Evolutionary conservation across 2,888 invertebrate species (phyloP), one percentile per base, ranked within the genome.

Genomic region (Dasypolia templi): DNA sequence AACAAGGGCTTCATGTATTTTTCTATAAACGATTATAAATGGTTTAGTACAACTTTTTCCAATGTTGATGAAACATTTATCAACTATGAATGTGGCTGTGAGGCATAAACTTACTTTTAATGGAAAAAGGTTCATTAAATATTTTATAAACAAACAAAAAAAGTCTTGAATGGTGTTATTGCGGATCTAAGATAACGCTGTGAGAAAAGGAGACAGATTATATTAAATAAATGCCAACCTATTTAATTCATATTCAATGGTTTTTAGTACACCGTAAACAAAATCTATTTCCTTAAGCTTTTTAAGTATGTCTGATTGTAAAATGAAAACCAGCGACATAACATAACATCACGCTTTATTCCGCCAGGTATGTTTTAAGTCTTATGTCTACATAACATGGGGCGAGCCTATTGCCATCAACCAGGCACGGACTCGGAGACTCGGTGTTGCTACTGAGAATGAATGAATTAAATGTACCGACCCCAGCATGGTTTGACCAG

Each of bases 91-190:
- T 42, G 17, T 69, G 35, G 2, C 6, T 78, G 7, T 22, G 26
- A 32, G 17, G 5, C 51, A 67, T 32, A 22, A 35, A 29, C 6
- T 46, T 22, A 22, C 11, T 58, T 44, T 19, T 58, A 56, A 26
- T 46, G 51, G 72, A 66, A 79, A 22, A 53, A 42, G 63, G 51
- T 46, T 56, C 7, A 78, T 44, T 19, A 49, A 71, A 55, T 55
- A 29, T 29, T n/a, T n/a, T 11, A n/a, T 17, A 22, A 9, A 2
- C 11, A 35, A 39, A 63, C 19, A 39, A 70, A 64, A 22, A 56
- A 58, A 59, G 22, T 59, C 39, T 35, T 35, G n/a, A 65, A 61
- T 70, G 9, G n/a, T 65, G 65, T 67, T 26, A 53, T 39, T 76
- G 12, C 22, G 1, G 17, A 59, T 44, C 9, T 29, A 75, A n/a